Base-by-base conservation (phyloP, 2,888 invertebrate species). In the Parelbella ahira region DNA sequence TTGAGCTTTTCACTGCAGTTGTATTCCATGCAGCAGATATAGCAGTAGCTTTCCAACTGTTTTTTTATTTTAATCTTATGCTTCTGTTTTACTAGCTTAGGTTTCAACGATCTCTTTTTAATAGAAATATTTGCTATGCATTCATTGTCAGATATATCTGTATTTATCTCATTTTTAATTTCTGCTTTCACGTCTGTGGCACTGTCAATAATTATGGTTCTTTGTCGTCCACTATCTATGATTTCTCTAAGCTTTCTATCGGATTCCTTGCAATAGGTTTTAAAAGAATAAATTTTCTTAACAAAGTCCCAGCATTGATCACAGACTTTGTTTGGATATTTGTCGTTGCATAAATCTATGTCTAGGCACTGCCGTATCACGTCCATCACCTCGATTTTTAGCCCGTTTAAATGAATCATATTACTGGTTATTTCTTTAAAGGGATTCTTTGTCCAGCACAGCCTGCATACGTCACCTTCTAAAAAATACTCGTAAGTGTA, bases 401-500 rank as follows among this genome's bases (percentile, higher is more conserved):
- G 33, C 21, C 25, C 51, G 29, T 15, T 37, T 2, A 47, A 38
- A 7, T 38, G 5, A 21, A 11, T 25, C 33, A 4, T 42, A 27
- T 8, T 39, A 1, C 48, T 37, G 3, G 57, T 46, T 29, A 74
- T 48, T 45, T 69, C 67, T 13, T 34, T 59, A 4, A 51, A 50
- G 1, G 69, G 72, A 34, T 75, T 62, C 48, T 51, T 63, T 19
- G 51, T 58, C 79, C 80, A 83, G 48, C 86, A 86, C 3, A 84
- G 50, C 48, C 83, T 60, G 41, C 86, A 86, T 0, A 83, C 63
- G 30, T 79, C 64, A 4, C 63, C 58, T 53, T 73, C 64, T 24
- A 64, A 54, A 45, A 84, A 81, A 50, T 80, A 84, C 44, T 83
- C 73, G 30, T 62, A 68, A 2, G 56, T 70, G 47, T 69, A 80